These are phyloP conservation scores for Epicampocera succincta DNA, from an alignment of 2,888 invertebrate species.

Conservation along the genomic window DNA sequence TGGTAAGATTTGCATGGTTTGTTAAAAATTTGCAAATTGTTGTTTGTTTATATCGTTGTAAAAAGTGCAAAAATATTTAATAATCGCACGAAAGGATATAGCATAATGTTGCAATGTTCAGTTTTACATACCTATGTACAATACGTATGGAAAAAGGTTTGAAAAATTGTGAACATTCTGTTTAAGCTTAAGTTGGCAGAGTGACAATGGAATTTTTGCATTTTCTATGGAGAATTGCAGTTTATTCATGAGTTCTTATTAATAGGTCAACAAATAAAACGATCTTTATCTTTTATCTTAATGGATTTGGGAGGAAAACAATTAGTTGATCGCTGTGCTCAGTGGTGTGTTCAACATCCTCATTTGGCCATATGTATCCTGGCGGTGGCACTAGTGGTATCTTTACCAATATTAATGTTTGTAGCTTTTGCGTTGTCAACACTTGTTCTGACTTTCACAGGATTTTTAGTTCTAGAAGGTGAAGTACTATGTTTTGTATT, in stretches of 20 bases:
- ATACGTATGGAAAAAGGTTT: neutral
- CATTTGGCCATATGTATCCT: constrained; percentile 73
- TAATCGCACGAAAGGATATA: no score
- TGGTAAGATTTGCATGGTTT: constrained; percentile 25
- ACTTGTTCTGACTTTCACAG: constrained; percentile 79
- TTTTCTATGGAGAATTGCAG: neutral
- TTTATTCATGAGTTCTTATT: neutral
- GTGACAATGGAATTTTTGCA: neutral
- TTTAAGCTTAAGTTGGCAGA: no score
- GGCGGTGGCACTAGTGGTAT: constrained; percentile 72
- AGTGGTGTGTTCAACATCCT: constrained; percentile 76
- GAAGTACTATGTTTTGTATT: neutral
- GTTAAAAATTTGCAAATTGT: no score
- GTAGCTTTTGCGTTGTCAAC: constrained; percentile 78
- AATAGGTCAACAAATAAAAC: constrained; percentile 73
- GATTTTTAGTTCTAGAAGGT: constrained; percentile 81
- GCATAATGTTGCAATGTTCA: no score
- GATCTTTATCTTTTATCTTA: constrained; percentile 69
- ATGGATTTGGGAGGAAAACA: constrained; percentile 75
- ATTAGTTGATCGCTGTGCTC: constrained; percentile 70
- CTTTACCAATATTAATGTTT: constrained; percentile 78
- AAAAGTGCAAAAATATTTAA: no score
- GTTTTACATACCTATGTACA: neutral
- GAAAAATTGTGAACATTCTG: no score
- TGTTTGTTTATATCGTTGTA: no score